Evolutionary conservation across 2,113 vertebrate genomes (phyloP).

Genomic region (Nipponia nippon): DNA sequence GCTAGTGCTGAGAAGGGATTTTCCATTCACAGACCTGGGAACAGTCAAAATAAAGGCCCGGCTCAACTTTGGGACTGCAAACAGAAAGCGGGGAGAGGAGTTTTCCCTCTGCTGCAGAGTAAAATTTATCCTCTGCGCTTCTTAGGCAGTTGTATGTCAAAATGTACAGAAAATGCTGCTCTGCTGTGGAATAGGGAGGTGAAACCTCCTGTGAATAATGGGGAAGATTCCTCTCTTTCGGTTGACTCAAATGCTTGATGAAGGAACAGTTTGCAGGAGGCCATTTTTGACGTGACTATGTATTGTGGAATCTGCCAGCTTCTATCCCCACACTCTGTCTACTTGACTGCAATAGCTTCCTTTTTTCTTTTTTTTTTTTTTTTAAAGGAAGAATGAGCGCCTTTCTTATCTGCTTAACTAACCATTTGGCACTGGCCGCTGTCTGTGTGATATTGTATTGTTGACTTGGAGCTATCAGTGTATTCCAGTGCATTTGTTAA

Average conservation of each 20-base stretch:
- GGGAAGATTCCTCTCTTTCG: not conserved
- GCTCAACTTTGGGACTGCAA: conserved; percentile 51
- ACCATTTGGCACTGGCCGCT: conserved; percentile 1
- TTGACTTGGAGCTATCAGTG: not conserved
- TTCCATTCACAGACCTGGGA: conserved; percentile 65
- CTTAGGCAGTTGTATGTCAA: not conserved
- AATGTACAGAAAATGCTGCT: not conserved
- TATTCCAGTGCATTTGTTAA: not conserved
- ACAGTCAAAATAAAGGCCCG: conserved; percentile 62
- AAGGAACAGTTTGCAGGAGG: conserved; percentile 60
- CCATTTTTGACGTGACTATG: conserved; percentile 63
- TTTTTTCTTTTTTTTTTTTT: not conserved
- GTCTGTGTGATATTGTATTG: not conserved
- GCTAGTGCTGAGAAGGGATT: conserved; percentile 65
- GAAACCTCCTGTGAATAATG: not conserved
- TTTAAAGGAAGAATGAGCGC: conserved; percentile 19
- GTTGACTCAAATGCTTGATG: not conserved
- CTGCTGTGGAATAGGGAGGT: not conserved
- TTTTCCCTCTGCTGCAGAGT: not conserved
- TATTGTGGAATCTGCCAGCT: conserved; percentile 58
- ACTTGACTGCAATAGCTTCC: conserved; percentile 37
- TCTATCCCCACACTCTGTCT: conserved; percentile 40
- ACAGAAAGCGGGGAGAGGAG: conserved; percentile 16
- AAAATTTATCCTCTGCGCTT: not conserved
- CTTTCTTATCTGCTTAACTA: conserved; percentile 54